Evolutionary conservation across 2,888 invertebrate genomes (phyloP), one percentile per base, ranked within the genome.

Genomic region (Dinocampus coccinellae): DNA sequence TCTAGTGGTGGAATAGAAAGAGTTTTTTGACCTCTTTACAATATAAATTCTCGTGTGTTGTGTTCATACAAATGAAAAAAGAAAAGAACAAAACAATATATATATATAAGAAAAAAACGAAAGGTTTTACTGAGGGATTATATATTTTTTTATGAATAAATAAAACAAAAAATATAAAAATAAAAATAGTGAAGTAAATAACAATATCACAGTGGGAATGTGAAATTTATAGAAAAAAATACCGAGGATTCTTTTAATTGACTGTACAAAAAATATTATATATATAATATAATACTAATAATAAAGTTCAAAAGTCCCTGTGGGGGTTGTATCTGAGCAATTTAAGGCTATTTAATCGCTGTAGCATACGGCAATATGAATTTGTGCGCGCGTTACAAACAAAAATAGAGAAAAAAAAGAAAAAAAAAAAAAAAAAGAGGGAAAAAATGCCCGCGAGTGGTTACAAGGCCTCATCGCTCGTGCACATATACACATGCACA

Each of bases 381-480:
- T 39, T 0, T n/a, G 16, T 7, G 9, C 47, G 72, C 72, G 65
- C 73, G 74, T 68, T 16, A 16, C 20, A 26, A 36, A 57, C 20
- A 20, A 33, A 57, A 34, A 55, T n/a, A n/a, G n/a, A n/a, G n/a
- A n/a, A n/a, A n/a, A n/a, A n/a, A n/a, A n/a, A n/a, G n/a, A n/a
- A n/a, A n/a, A n/a, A n/a, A n/a, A n/a, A n/a, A n/a, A n/a, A n/a
- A n/a, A n/a, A n/a, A n/a, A n/a, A n/a, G n/a, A n/a, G n/a, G n/a
- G n/a, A 47, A 57, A 58, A 20, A 61, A 61, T 20, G 20, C 29
- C 24, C 20, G 26, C 42, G 47, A 65, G 34, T 36, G 36, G 66
- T 57, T n/a, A 24, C 39, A 34, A 55, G 39, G 57, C 57, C 39
- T 57, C 26, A 13, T 47, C 16, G 47, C 16, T 13, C 39, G 39